These are phyloP conservation scores for Pelmatolapia mariae DNA, from an alignment of 2,113 vertebrate species.

Conservation along the genomic window DNA sequence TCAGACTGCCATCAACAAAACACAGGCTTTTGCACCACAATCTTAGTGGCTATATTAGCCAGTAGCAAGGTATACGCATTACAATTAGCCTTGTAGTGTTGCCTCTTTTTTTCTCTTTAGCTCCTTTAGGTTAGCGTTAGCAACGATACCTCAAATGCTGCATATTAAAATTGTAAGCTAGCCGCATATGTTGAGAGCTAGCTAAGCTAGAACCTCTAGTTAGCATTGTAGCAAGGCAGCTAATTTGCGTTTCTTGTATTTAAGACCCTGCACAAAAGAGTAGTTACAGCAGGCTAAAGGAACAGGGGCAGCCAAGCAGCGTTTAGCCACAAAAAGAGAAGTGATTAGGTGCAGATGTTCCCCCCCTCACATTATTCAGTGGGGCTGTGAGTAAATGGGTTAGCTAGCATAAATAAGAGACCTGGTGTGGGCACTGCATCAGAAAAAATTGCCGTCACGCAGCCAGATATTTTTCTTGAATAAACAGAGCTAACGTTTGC, in stretches of 20 bases:
- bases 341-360: slow-evolving; percentile 70
- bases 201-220: background rate
- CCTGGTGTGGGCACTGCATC: slow-evolving; percentile 19
- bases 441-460: slow-evolving; percentile 14
- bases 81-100: slow-evolving; percentile 40
- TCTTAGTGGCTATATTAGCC: slow-evolving; percentile 16
- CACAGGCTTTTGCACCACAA: background rate
- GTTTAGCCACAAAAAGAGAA: slow-evolving; percentile 38
- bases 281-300: slow-evolving; percentile 23
- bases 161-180: slow-evolving; percentile 27
- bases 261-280: background rate
- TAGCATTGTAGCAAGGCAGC: slow-evolving; percentile 30
- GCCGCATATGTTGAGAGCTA: slow-evolving; percentile 16
- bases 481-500: slow-evolving; percentile 17
- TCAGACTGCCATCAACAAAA: background rate
- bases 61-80: slow-evolving; percentile 31
- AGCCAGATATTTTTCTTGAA: slow-evolving; percentile 21
- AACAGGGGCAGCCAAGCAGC: background rate
- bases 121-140: slow-evolving; percentile 28
- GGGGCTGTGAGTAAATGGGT: slow-evolving; percentile 13
- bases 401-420: slow-evolving; percentile 49
- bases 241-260: slow-evolving; percentile 4
- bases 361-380: slow-evolving; percentile 13
- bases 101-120: background rate
- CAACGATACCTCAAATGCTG: slow-evolving; percentile 1